Conservation (phyloP, 2,888 invertebrate genomes). For the Chromoteleia sp. region DNA sequence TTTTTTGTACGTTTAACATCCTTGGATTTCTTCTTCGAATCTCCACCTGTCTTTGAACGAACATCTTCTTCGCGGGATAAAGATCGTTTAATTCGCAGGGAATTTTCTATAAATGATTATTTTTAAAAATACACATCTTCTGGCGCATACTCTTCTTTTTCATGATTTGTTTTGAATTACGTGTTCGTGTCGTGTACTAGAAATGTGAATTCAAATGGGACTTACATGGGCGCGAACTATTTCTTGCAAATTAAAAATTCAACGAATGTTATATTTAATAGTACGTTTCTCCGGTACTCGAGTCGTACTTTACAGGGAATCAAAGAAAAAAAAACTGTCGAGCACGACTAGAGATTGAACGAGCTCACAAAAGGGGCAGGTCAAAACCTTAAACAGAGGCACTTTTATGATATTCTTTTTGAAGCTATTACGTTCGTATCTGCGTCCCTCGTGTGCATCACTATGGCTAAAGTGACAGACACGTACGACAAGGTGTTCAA, state of each 20-base stretch:
- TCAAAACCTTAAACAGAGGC: neutral
- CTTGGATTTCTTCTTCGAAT: neutral
- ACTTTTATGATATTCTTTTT: conserved; percentile 21
- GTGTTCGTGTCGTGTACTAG: neutral
- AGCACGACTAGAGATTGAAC: neutral
- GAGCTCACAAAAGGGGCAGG: neutral
- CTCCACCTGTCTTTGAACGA: neutral
- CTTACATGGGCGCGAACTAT: neutral
- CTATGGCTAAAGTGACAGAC: neutral
- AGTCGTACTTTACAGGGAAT: neutral
- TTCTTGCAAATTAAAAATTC: neutral
- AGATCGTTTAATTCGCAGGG: neutral
- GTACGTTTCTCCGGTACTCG: neutral
- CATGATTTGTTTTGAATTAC: neutral
- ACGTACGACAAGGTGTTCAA: conserved; percentile 1
- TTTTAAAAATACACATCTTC: neutral
- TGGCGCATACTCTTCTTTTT: neutral
- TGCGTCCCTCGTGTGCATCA: conserved; percentile 19
- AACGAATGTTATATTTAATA: too few species aligned
- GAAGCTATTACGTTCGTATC: conserved; percentile 12
- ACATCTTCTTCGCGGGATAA: neutral
- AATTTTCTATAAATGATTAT: conserved; percentile 8
- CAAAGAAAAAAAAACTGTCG: neutral
- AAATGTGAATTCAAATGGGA: neutral
- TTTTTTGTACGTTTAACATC: neutral